Conservation (phyloP, 2,113 vertebrate species). For the Hirundichthys speculiger region DNA sequence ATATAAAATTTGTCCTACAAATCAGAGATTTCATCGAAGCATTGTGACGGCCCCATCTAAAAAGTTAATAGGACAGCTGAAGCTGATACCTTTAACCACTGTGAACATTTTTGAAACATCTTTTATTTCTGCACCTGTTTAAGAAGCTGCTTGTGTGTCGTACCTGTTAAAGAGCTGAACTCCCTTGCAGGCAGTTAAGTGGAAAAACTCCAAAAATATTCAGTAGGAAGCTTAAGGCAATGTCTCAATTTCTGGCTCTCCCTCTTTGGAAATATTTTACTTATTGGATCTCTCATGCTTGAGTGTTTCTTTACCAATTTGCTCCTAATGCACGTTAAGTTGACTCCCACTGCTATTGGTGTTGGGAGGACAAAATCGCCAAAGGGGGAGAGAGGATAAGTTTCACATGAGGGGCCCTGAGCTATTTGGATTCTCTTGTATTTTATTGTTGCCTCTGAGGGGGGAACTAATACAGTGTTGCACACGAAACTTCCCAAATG, state of each 20-base stretch:
- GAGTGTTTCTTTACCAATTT: constrained; percentile 78
- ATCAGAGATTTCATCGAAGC: background rate
- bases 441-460: constrained; percentile 79
- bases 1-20: background rate
- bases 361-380: constrained; percentile 56
- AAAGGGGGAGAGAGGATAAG: constrained; percentile 76
- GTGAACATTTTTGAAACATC: background rate
- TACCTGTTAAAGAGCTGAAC: background rate
- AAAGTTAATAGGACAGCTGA: constrained; percentile 1
- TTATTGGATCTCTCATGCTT: constrained; percentile 61
- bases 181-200: background rate
- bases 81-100: background rate
- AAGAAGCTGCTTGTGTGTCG: background rate
- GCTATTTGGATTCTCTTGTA: constrained; percentile 79
- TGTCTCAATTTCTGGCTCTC: constrained; percentile 50
- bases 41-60: background rate
- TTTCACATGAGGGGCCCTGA: constrained; percentile 80
- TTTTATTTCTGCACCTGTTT: constrained; percentile 9
- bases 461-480: constrained; percentile 80
- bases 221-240: constrained; percentile 40
- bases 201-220: constrained; percentile 35
- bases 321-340: constrained; percentile 74
- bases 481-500: constrained; percentile 73
- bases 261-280: constrained; percentile 62
- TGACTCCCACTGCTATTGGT: constrained; percentile 73